A percentile compares a stretch with the other conserved stretches of the same genome.
Conservation (phyloP, 2,797 vertebrate genomes). For the Chiloscyllium punctatum region DNA sequence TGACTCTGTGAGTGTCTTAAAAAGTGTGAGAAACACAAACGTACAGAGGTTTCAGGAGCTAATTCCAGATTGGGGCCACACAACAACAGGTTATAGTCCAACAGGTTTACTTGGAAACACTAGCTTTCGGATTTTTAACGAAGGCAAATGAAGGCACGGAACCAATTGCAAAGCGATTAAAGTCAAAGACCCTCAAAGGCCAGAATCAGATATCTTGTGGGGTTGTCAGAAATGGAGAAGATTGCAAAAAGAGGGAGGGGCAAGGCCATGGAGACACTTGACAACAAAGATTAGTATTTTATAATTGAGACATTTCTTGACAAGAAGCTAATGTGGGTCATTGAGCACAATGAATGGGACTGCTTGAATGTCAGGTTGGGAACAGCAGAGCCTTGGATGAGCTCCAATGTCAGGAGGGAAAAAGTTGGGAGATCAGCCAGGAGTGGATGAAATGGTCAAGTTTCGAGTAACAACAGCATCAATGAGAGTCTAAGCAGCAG, state of each 20-base stretch:
- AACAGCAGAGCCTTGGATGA: not conserved
- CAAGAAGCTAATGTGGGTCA: not conserved
- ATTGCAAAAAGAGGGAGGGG: not conserved
- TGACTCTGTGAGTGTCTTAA: not conserved
- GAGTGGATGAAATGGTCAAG: not conserved
- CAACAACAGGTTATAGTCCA: too few relatives aligned
- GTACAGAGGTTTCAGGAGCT: too few relatives aligned
- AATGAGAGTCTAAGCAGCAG: too few relatives aligned
- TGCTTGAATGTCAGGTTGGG: not conserved
- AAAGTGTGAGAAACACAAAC: not conserved
- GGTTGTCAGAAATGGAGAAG: not conserved
- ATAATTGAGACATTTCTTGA: not conserved
- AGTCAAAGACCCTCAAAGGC: not conserved
- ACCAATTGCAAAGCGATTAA: not conserved
- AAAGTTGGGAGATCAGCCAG: not conserved
- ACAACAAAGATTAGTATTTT: not conserved
- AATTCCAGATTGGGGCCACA: not conserved
- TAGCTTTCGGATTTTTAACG: too few relatives aligned
- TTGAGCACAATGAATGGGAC: not conserved
- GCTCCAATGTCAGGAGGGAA: not conserved
- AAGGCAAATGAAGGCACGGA: not conserved
- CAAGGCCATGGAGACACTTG: not conserved
- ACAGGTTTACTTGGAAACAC: too few relatives aligned
- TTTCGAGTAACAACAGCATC: too few relatives aligned
- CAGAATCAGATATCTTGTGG: not conserved